Evolutionary conservation across 2,113 vertebrate genomes (phyloP).

Genomic region (Urocitellus parryii): DNA sequence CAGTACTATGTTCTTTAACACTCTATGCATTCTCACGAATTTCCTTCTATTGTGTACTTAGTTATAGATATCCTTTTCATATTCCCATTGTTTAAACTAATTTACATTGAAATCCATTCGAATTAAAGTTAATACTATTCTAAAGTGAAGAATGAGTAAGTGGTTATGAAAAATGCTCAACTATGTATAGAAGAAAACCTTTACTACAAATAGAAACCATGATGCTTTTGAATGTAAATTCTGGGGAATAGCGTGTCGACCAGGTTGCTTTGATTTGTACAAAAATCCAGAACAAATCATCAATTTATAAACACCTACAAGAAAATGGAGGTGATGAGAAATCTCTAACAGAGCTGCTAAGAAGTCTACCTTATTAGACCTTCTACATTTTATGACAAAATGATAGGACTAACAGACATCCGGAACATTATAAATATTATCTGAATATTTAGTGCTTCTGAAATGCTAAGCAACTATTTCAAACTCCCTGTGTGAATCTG

Average conservation of each 20-base stretch:
- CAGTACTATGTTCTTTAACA: neutral
- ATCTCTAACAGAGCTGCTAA: neutral
- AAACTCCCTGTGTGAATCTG: neutral
- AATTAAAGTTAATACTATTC: conserved; percentile 54
- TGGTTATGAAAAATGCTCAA: conserved; percentile 18
- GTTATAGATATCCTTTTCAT: conserved; percentile 21
- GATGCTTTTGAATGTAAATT: conserved; percentile 40
- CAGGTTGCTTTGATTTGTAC: neutral
- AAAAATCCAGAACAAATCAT: conserved; percentile 37
- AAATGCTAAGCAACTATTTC: neutral
- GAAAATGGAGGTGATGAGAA: neutral
- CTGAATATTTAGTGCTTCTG: neutral
- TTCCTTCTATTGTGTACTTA: neutral
- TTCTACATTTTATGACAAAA: conserved; percentile 26
- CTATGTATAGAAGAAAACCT: conserved; percentile 13
- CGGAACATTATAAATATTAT: conserved; percentile 26
- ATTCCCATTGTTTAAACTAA: conserved; percentile 29
- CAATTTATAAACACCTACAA: conserved; percentile 39
- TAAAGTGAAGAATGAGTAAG: conserved; percentile 32
- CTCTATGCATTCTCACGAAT: conserved; percentile 13
- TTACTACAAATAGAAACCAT: conserved; percentile 33
- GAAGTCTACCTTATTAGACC: neutral
- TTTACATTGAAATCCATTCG: conserved; percentile 56
- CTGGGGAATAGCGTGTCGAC: neutral
- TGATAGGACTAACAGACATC: neutral